A percentile compares a stretch with the other conserved stretches of the same genome.
phyloP scores from a whole-genome alignment of 2,888 invertebrate genomes.

The Podabrus alpinus region DNA sequence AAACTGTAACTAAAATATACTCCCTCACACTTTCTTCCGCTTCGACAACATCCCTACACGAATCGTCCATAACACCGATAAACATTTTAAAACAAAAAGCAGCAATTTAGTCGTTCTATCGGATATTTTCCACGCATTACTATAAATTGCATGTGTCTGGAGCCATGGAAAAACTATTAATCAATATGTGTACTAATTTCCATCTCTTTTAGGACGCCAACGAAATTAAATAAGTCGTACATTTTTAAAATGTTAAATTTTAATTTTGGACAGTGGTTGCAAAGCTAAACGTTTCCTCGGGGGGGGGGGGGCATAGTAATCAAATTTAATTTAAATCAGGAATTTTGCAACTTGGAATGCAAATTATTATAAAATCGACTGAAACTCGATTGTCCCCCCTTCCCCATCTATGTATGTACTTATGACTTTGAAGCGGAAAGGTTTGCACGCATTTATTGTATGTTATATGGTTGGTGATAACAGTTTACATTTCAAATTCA shows the following conservation, averaged over 20 bases:
- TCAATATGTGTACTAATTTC: neutral
- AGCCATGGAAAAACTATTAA: neutral
- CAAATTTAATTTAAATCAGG: neutral
- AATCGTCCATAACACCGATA: no score
- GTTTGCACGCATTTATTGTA: neutral
- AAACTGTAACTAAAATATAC: no score
- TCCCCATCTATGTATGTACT: neutral
- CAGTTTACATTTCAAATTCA: neutral
- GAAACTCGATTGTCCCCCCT: neutral
- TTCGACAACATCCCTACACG: no score
- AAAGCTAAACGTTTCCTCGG: no score
- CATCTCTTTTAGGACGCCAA: neutral
- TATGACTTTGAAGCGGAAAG: neutral
- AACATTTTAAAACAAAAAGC: neutral
- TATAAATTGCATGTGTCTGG: neutral
- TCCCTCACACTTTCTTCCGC: no score
- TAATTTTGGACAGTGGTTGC: no score
- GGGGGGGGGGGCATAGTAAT: no score
- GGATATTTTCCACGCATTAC: neutral
- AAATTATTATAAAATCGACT: neutral
- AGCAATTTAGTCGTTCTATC: neutral
- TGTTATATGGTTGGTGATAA: neutral
- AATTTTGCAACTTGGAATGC: no score
- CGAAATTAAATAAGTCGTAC: neutral
- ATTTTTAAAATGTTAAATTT: neutral